phyloP scores from a whole-genome alignment of 2,113 vertebrate species.

The Paraplagusia blochii region DNA sequence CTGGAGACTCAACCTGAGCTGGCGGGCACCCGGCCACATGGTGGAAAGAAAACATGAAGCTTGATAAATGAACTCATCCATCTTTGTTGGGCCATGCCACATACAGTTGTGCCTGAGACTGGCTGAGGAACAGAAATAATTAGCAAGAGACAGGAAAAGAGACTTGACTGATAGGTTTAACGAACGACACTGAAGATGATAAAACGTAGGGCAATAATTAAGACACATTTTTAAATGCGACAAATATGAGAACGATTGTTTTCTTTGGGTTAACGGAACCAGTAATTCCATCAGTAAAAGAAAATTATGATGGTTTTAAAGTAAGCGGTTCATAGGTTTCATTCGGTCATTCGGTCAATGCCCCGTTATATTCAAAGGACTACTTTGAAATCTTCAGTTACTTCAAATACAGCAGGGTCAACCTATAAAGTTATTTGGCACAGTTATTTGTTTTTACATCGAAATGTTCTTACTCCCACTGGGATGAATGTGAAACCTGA shows the following conservation, averaged over 20 bases:
- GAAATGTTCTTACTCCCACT: no score
- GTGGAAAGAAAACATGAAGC: slow-evolving; percentile 67
- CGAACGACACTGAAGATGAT: slow-evolving; percentile 19
- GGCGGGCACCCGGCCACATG: slow-evolving; percentile 60
- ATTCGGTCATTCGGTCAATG: slow-evolving; percentile 1
- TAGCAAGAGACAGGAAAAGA: slow-evolving; percentile 37
- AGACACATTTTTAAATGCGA: not conserved
- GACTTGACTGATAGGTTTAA: slow-evolving; percentile 16
- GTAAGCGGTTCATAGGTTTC: not conserved
- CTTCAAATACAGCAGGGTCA: no score
- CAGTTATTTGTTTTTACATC: no score
- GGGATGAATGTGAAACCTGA: no score
- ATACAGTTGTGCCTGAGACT: slow-evolving; percentile 50
- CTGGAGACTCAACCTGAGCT: slow-evolving; percentile 59
- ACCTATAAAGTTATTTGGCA: no score
- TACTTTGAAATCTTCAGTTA: no score
- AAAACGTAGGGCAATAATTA: slow-evolving; percentile 23
- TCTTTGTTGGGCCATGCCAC: slow-evolving; percentile 65
- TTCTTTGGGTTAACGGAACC: not conserved
- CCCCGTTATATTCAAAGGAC: no score
- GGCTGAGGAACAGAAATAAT: slow-evolving; percentile 45
- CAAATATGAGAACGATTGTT: slow-evolving; percentile 5
- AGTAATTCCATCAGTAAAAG: not conserved
- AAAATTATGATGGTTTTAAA: not conserved
- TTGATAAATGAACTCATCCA: slow-evolving; percentile 74